Evolutionary conservation across 2,113 vertebrate genomes (phyloP).

Genomic region (Pseudorasbora parva): DNA sequence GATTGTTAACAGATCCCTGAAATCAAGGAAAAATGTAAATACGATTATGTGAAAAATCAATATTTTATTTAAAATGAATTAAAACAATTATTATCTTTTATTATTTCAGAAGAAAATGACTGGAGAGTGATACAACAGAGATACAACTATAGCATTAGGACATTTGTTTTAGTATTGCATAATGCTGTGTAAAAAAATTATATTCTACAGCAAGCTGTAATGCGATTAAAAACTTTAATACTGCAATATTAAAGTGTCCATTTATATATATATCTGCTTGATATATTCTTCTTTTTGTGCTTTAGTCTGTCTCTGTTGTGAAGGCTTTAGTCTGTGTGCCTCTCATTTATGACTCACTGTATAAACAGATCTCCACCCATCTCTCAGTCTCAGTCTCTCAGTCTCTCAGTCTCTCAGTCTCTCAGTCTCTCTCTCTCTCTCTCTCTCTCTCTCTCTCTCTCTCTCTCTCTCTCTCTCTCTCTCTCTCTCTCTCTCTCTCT

Average conservation of each 20-base stretch:
- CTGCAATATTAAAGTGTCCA: no score
- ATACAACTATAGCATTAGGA: background rate
- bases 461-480: no score
- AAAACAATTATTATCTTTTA: background rate
- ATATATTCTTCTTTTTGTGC: background rate
- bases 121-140: background rate
- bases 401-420: no score
- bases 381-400: no score
- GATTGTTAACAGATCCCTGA: background rate
- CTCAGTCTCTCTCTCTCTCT: no score
- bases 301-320: constrained; percentile 43
- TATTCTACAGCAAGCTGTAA: no score
- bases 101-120: background rate
- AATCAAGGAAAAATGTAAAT: background rate
- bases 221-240: no score
- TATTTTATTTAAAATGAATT: no score
- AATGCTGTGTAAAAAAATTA: no score
- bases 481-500: no score
- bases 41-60: no score
- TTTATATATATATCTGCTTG: background rate
- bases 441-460: no score
- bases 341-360: constrained; percentile 54
- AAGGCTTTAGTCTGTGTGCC: constrained; percentile 21
- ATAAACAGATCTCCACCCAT: constrained; percentile 51
- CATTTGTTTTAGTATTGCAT: background rate